Evolutionary conservation across 2,797 vertebrate species (phyloP).

Genomic region (Emydoidea blandingii): DNA sequence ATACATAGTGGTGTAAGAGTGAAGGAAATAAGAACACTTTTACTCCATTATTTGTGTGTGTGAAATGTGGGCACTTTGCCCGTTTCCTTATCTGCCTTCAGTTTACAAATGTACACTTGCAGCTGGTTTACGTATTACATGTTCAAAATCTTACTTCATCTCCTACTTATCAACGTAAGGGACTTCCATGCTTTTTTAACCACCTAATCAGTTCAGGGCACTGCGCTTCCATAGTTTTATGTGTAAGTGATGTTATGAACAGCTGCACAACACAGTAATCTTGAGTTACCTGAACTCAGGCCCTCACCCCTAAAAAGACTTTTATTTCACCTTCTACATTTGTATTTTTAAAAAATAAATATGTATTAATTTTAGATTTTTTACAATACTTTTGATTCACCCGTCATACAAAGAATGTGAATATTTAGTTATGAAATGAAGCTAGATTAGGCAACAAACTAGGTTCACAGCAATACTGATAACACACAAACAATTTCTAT

Average conservation of each 20-base stretch:
- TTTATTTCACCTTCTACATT: not conserved
- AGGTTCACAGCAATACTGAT: not conserved
- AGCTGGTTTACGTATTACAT: not conserved
- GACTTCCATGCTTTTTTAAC: not conserved
- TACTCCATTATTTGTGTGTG: constrained; percentile 35
- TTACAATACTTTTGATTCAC: not conserved
- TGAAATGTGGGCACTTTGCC: constrained; percentile 13
- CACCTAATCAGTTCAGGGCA: not conserved
- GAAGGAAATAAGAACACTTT: constrained; percentile 32
- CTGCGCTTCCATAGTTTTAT: not conserved
- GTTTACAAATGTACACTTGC: not conserved
- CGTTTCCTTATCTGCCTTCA: not conserved
- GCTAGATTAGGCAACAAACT: not conserved
- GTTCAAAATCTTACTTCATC: not conserved
- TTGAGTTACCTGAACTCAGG: not conserved
- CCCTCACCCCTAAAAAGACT: not conserved
- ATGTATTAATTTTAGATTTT: not conserved
- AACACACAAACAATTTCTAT: not conserved
- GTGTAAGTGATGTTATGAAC: not conserved
- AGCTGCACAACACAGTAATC: not conserved
- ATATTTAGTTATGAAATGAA: not conserved
- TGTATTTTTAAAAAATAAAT: not conserved
- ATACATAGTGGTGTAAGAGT: not conserved
- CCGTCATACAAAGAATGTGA: not conserved
- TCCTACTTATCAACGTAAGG: not conserved